These are phyloP conservation scores for Muraenolepis orangiensis DNA, from an alignment of 2,797 vertebrate genomes.

Conservation along the genomic window DNA sequence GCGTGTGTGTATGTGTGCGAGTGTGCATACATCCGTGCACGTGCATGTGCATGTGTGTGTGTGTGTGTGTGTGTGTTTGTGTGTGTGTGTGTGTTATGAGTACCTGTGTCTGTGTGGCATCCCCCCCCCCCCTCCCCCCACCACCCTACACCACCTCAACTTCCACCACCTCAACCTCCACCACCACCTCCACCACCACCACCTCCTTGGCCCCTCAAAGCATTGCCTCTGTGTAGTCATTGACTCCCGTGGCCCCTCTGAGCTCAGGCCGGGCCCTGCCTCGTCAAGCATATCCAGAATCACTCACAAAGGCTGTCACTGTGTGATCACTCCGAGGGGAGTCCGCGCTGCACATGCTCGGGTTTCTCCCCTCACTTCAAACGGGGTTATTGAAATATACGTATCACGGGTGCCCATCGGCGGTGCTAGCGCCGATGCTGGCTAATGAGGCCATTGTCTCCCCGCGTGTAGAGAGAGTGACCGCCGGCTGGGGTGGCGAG, in stretches of 20 bases:
- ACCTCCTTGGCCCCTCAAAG: constrained; percentile 56
- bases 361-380: not conserved
- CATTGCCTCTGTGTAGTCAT: constrained; percentile 62
- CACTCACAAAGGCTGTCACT: constrained; percentile 40
- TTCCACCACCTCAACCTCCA: no score
- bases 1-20: constrained; percentile 17
- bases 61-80: not conserved
- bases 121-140: constrained; percentile 43
- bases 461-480: no score
- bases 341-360: not conserved
- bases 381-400: not conserved
- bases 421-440: no score
- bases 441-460: no score
- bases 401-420: no score
- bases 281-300: constrained; percentile 54
- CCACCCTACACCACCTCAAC: no score
- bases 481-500: no score
- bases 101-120: constrained; percentile 24
- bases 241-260: constrained; percentile 63
- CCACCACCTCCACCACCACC: no score
- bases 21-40: constrained; percentile 6
- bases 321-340: constrained; percentile 16
- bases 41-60: constrained; percentile 10
- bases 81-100: constrained; percentile 16
- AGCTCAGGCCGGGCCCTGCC: constrained; percentile 53